Conservation (phyloP, 2,888 invertebrate species). For the Drosophila prolongata region DNA sequence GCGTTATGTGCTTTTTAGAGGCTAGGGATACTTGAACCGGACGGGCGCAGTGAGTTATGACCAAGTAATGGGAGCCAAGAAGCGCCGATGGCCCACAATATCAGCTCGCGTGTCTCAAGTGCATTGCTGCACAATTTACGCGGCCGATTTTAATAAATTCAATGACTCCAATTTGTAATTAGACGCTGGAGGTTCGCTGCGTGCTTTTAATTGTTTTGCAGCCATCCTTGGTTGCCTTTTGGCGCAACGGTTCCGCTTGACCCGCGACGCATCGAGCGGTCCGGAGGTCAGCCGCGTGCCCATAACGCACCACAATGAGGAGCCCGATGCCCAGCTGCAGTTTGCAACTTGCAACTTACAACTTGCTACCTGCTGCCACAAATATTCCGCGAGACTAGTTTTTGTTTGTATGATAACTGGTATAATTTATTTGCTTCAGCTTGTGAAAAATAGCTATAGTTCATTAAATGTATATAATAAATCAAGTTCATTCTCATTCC, state of each 20-base stretch:
- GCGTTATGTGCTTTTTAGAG: constrained; percentile 20
- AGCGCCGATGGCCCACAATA: constrained; percentile 39
- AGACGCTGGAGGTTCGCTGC: constrained; percentile 72
- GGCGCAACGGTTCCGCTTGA: constrained; percentile 80
- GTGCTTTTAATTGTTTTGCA: constrained; percentile 78
- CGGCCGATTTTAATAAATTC: constrained; percentile 78
- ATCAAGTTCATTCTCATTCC: constrained; percentile 61
- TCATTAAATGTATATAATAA: constrained; percentile 68
- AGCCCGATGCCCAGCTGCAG: neutral
- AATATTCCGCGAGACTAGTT: neutral
- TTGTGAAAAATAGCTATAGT: constrained; percentile 72
- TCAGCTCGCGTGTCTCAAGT: constrained; percentile 70
- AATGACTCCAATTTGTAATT: constrained; percentile 81
- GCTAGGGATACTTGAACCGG: constrained; percentile 38
- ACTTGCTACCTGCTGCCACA: neutral
- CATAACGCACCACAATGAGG: constrained; percentile 17
- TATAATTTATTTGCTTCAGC: constrained; percentile 75
- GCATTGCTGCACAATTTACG: constrained; percentile 59
- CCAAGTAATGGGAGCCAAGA: constrained; percentile 49
- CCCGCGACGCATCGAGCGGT: constrained; percentile 55
- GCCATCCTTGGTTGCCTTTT: constrained; percentile 80
- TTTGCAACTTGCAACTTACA: neutral
- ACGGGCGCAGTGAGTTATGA: constrained; percentile 67
- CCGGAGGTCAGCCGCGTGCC: constrained; percentile 59
- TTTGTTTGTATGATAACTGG: constrained; percentile 56